A percentile compares a stretch with the other conserved stretches of the same genome.
Conservation (phyloP, 2,888 invertebrate species). For the Stegana nigrithorax region DNA sequence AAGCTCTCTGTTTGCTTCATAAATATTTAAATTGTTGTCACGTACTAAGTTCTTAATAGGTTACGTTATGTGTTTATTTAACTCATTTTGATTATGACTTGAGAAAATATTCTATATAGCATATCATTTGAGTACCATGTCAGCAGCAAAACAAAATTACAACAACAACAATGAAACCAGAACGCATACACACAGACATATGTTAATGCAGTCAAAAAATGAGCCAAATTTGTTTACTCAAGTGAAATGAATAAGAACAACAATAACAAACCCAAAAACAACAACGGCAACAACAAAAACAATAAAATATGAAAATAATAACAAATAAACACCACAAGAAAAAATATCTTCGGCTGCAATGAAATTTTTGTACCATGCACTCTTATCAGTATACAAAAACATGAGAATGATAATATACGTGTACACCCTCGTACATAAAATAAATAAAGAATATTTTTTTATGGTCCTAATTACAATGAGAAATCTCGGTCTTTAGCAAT, state of each 20-base stretch:
- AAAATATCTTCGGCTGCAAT: no score
- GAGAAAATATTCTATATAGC: slow-evolving; percentile 39
- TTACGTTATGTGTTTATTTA: slow-evolving; percentile 60
- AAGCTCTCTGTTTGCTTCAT: slow-evolving; percentile 49
- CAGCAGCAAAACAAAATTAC: slow-evolving; percentile 26
- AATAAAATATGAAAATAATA: slow-evolving; percentile 2
- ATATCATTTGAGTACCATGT: neutral
- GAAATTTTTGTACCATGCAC: no score
- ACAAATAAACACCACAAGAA: neutral
- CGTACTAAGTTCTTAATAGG: slow-evolving; percentile 60
- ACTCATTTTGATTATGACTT: slow-evolving; percentile 56
- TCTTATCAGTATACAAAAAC: no score
- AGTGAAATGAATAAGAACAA: slow-evolving; percentile 29
- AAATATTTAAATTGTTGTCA: slow-evolving; percentile 60
- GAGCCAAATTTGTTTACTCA: slow-evolving; percentile 32
- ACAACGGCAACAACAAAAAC: no score
- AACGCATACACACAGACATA: neutral
- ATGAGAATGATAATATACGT: no score
- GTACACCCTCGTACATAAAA: neutral
- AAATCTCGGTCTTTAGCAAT: neutral
- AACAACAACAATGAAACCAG: neutral
- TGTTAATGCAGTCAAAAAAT: neutral
- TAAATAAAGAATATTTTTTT: neutral
- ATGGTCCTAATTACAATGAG: neutral
- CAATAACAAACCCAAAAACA: no score